These are phyloP conservation scores for Amblyopsis hoosieri DNA, from an alignment of 2,797 vertebrate species.

Conservation along the genomic window DNA sequence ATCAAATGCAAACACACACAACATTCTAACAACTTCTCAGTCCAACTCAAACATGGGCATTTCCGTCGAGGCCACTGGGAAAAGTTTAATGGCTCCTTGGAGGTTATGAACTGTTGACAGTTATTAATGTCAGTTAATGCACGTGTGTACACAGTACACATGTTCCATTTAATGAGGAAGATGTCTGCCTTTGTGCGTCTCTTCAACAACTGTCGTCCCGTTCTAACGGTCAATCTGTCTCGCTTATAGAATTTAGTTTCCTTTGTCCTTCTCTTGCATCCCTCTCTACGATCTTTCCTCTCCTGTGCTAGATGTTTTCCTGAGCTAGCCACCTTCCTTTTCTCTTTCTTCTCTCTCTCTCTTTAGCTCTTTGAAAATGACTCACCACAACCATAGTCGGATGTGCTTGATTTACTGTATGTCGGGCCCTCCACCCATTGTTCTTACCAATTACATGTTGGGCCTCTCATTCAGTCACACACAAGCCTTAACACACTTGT, in stretches of 20 bases:
- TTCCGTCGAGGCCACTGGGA: slow-evolving; percentile 87
- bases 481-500: slow-evolving; percentile 28
- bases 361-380: slow-evolving; percentile 38
- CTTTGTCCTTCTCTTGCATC: slow-evolving; percentile 25
- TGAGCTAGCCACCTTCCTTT: slow-evolving; percentile 32
- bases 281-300: not conserved
- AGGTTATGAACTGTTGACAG: slow-evolving; percentile 98
- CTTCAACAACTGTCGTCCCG: slow-evolving; percentile 69
- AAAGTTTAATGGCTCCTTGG: slow-evolving; percentile 91
- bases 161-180: slow-evolving; percentile 47
- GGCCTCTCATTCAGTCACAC: slow-evolving; percentile 11
- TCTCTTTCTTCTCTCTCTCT: slow-evolving; percentile 41
- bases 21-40: slow-evolving; percentile 55
- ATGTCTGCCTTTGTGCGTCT: slow-evolving; percentile 55
- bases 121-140: slow-evolving; percentile 90
- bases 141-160: slow-evolving; percentile 8
- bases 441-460: slow-evolving; percentile 60
- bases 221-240: slow-evolving; percentile 53
- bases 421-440: slow-evolving; percentile 49
- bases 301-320: slow-evolving; percentile 15
- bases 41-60: slow-evolving; percentile 92
- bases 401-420: slow-evolving; percentile 48
- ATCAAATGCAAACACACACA: slow-evolving; percentile 1
- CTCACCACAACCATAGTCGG: slow-evolving; percentile 27
- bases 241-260: slow-evolving; percentile 45